Evolutionary conservation across 2,113 vertebrate genomes (phyloP).

Genomic region (Chamaea fasciata): DNA sequence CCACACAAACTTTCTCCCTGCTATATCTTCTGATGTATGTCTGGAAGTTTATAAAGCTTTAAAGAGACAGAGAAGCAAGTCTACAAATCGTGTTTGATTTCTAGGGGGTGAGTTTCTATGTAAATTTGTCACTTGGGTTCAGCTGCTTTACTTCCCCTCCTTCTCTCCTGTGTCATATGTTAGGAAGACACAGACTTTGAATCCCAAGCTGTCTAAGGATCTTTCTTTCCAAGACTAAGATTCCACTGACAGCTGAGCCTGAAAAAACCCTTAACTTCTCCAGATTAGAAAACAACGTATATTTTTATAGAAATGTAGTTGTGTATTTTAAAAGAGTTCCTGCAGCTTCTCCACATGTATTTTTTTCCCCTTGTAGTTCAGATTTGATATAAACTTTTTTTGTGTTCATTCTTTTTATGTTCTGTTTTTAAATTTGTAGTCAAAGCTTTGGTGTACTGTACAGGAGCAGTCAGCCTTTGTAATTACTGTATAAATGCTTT

Average conservation of each 20-base stretch:
- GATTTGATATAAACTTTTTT: slow-evolving; percentile 59
- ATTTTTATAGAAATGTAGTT: slow-evolving; percentile 71
- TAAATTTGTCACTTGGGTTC: background rate
- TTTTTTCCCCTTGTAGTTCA: background rate
- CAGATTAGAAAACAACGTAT: slow-evolving; percentile 56
- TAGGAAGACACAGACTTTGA: background rate
- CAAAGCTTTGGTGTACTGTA: slow-evolving; percentile 70
- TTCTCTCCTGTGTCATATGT: slow-evolving; percentile 36
- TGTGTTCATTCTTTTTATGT: slow-evolving; percentile 63
- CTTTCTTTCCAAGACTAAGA: slow-evolving; percentile 35
- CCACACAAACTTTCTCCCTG: background rate
- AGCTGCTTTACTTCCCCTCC: slow-evolving; percentile 55
- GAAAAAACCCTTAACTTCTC: slow-evolving; percentile 31
- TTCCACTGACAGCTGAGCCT: slow-evolving; percentile 54
- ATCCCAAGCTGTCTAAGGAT: slow-evolving; percentile 40
- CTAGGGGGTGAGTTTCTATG: slow-evolving; percentile 1
- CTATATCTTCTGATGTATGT: background rate
- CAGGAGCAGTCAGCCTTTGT: slow-evolving; percentile 74
- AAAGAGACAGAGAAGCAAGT: background rate
- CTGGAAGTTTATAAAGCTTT: slow-evolving; percentile 26
- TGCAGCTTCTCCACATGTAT: slow-evolving; percentile 25
- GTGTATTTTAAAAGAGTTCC: slow-evolving; percentile 54
- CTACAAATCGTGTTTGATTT: background rate
- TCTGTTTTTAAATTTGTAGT: slow-evolving; percentile 64
- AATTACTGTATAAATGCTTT: slow-evolving; percentile 82